A percentile compares a stretch with the other conserved stretches of the same genome.
phyloP scores from a whole-genome alignment of 2,797 vertebrate genomes.

The Hippopotamyrus pictus region DNA sequence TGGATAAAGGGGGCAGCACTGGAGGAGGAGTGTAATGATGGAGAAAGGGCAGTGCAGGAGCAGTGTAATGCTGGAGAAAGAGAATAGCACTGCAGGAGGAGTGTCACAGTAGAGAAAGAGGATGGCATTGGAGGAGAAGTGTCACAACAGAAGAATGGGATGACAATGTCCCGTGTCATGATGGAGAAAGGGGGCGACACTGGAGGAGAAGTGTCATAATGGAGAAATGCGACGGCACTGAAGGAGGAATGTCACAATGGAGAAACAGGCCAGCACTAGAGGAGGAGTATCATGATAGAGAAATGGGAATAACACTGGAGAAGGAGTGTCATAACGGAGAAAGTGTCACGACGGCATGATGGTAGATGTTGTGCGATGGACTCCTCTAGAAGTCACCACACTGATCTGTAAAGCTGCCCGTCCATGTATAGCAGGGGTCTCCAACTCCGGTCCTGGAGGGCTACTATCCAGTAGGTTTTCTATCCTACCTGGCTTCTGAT shows the following conservation, averaged over 20 bases:
- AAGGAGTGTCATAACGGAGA: neutral
- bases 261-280: no score
- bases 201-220: no score
- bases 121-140: neutral
- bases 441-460: no score
- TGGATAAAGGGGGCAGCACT: neutral
- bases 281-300: no score
- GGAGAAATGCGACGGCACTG: neutral
- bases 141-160: neutral
- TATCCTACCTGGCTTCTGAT: no score
- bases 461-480: no score
- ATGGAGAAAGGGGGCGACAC: neutral
- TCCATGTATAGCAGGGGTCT: slow-evolving; percentile 23
- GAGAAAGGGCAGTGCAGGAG: neutral
- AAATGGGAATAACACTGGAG: neutral
- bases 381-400: neutral
- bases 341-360: neutral
- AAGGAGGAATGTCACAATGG: no score
- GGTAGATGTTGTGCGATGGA: neutral
- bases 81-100: no score
- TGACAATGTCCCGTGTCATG: neutral
- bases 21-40: neutral
- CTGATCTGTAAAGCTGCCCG: neutral
- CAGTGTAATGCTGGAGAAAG: neutral
- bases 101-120: neutral